These are phyloP conservation scores for Zapus hudsonius DNA, from an alignment of 2,113 vertebrate genomes.

Conservation along the genomic window DNA sequence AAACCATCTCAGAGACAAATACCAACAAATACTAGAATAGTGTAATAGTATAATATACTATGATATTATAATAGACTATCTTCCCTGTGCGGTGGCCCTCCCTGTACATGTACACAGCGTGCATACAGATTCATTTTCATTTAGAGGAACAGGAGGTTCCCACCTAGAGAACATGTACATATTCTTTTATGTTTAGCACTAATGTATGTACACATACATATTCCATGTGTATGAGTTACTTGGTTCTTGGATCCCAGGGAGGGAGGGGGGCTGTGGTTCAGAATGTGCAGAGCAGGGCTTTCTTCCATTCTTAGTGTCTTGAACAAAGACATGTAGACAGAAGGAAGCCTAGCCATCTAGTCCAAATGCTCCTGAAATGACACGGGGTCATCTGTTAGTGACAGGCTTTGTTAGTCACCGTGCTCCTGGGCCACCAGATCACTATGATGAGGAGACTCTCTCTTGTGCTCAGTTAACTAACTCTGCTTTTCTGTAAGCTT, in stretches of 20 bases:
- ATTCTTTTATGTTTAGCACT: neutral
- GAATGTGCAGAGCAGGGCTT: neutral
- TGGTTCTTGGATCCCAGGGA: neutral
- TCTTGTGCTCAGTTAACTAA: conserved; percentile 29
- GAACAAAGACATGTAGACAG: neutral
- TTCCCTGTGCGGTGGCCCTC: neutral
- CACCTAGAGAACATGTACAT: neutral
- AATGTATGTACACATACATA: no score
- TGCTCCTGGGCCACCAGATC: no score
- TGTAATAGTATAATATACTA: no score
- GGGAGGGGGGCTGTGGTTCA: neutral
- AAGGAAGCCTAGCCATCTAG: neutral
- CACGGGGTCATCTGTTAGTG: neutral
- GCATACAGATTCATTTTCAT: neutral
- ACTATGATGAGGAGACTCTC: no score
- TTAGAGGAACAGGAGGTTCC: no score
- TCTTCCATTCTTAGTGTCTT: neutral
- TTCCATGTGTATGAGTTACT: neutral
- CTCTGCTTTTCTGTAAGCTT: conserved; percentile 34
- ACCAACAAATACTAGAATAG: no score
- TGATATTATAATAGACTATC: neutral
- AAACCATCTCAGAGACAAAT: no score
- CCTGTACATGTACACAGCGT: neutral
- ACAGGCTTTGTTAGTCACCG: neutral
- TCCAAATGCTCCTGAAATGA: neutral